These are phyloP conservation scores for Lepidurus arcticus DNA, from an alignment of 1,140 invertebrate genomes.

Conservation along the genomic window DNA sequence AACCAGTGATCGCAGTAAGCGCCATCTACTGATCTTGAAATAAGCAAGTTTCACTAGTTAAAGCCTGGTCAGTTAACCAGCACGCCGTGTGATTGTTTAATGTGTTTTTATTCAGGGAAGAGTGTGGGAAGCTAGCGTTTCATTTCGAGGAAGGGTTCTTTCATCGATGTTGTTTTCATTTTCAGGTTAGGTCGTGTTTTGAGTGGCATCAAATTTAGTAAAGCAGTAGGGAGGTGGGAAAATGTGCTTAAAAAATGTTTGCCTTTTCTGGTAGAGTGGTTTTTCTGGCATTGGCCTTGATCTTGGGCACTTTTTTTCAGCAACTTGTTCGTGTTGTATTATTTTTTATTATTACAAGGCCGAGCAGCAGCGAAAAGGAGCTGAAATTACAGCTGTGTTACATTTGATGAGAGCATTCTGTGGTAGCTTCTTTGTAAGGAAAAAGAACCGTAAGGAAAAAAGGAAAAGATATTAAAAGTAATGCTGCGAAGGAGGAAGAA, in stretches of 20 bases:
- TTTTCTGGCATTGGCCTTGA: neutral
- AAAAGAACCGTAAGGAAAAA: neutral
- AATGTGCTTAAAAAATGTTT: neutral
- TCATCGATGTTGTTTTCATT: too few relatives aligned
- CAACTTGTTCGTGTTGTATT: neutral
- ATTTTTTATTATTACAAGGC: neutral
- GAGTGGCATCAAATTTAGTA: neutral
- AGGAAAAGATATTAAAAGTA: neutral
- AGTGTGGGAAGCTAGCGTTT: too few relatives aligned
- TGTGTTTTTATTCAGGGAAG: too few relatives aligned
- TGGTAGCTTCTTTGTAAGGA: neutral
- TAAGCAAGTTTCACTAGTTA: too few relatives aligned
- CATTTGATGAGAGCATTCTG: neutral
- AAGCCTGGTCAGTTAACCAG: too few relatives aligned
- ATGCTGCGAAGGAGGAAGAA: neutral
- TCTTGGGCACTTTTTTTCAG: neutral
- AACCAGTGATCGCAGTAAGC: too few relatives aligned
- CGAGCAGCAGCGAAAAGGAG: neutral
- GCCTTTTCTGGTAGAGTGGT: neutral
- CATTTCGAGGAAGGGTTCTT: too few relatives aligned
- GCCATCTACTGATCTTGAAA: too few relatives aligned
- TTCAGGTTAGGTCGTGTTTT: too few relatives aligned
- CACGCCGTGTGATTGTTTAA: too few relatives aligned
- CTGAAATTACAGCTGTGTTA: constrained; percentile 12
- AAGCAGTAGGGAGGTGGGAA: neutral